These are phyloP conservation scores for Eupithecia subumbrata DNA, from an alignment of 2,888 invertebrate genomes.

Conservation along the genomic window DNA sequence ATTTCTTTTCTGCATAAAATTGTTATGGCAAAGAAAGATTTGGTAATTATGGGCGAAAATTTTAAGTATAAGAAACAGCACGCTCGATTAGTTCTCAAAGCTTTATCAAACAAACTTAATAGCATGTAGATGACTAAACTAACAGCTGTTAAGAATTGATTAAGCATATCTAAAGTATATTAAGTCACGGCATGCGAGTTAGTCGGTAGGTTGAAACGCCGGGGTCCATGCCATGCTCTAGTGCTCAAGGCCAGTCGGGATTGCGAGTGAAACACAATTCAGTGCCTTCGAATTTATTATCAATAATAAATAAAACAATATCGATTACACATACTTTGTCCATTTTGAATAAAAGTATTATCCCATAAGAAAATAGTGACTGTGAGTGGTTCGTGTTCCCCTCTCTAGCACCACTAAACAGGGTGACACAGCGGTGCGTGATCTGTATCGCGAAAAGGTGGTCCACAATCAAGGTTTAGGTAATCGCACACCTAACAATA, in stretches of 20 bases:
- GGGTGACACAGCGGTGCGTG: conserved; percentile 53
- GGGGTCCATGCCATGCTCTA: conserved; percentile 77
- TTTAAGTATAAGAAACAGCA: conserved; percentile 50
- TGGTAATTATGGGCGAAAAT: conserved; percentile 38
- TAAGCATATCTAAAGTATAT: conserved; percentile 54
- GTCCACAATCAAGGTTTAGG: conserved; percentile 59
- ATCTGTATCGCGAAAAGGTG: conserved; percentile 57
- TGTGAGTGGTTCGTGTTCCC: conserved; percentile 62
- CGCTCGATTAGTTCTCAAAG: conserved; percentile 58
- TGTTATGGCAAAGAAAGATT: conserved; percentile 32
- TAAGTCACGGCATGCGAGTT: conserved; percentile 71
- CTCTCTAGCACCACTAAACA: conserved; percentile 41
- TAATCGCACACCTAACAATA: conserved; percentile 57
- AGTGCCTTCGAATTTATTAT: conserved; percentile 81
- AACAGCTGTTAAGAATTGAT: conserved; percentile 51
- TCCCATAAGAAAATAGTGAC: conserved; percentile 63
- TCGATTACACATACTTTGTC: conserved; percentile 61
- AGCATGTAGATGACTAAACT: conserved; percentile 12
- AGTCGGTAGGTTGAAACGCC: conserved; percentile 52
- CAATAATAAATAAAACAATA: conserved; percentile 67
- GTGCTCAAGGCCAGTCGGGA: conserved; percentile 73
- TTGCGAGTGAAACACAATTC: conserved; percentile 83
- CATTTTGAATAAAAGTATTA: conserved; percentile 66
- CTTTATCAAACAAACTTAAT: conserved; percentile 6
- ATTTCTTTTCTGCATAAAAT: background rate